Conservation (phyloP, 1,140 invertebrate genomes). For the Armadillidium nasatum region DNA sequence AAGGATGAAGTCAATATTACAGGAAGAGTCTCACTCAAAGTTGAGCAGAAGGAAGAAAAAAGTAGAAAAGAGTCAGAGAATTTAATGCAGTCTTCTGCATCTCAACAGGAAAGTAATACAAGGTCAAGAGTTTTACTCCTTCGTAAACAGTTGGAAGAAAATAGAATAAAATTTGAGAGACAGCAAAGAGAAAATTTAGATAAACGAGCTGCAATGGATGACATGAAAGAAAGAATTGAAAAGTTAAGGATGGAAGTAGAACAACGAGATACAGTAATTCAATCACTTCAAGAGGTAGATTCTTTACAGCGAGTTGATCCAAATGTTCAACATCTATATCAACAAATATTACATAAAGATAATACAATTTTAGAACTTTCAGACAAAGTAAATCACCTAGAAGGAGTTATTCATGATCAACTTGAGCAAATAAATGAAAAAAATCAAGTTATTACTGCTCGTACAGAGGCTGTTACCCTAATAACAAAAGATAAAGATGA, state of each 20-base stretch:
- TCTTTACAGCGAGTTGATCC: slow-evolving; percentile 44
- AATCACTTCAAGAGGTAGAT: slow-evolving; percentile 33
- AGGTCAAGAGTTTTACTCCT: slow-evolving; percentile 38
- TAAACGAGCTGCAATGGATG: slow-evolving; percentile 47
- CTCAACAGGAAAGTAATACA: slow-evolving; percentile 33
- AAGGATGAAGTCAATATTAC: not conserved
- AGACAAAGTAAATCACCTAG: slow-evolving; percentile 53
- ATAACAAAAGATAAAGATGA: slow-evolving; percentile 68
- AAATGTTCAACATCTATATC: slow-evolving; percentile 52
- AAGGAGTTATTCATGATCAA: slow-evolving; percentile 54
- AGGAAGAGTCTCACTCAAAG: not conserved
- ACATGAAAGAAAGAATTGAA: slow-evolving; percentile 47
- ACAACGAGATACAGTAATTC: slow-evolving; percentile 36
- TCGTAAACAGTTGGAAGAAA: slow-evolving; percentile 48
- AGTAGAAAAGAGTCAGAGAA: not conserved
- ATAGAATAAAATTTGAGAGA: slow-evolving; percentile 45
- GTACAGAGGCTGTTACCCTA: slow-evolving; percentile 72
- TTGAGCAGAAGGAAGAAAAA: not conserved
- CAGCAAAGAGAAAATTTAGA: slow-evolving; percentile 45
- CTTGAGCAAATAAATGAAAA: slow-evolving; percentile 65
- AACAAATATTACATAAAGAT: slow-evolving; percentile 56
- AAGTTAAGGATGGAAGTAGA: slow-evolving; percentile 37
- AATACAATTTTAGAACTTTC: slow-evolving; percentile 54
- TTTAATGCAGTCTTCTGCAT: slow-evolving; percentile 32
- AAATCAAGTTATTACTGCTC: slow-evolving; percentile 75